Percentiles rank a stretch among this genome's conserved stretches.
Conservation (phyloP, 2,797 vertebrate genomes). For the Girardinus metallicus region DNA sequence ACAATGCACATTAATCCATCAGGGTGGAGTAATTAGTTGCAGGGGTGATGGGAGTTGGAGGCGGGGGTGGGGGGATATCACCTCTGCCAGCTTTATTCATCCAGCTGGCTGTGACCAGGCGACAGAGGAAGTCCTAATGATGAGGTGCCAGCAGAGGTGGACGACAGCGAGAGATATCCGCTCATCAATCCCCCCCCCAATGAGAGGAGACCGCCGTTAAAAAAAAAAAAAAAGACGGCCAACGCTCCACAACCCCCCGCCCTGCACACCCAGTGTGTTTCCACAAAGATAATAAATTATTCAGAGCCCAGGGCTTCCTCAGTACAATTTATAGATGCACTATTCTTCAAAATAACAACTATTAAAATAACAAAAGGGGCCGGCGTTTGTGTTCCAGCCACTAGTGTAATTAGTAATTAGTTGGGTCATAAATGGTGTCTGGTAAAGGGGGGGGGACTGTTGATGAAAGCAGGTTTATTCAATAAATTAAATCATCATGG, state of each 20-base stretch:
- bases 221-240: conserved; percentile 58
- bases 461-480: conserved; percentile 24
- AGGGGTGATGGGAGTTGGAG: conserved; percentile 10
- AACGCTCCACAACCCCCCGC: conserved; percentile 44
- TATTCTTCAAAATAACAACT: conserved; percentile 89
- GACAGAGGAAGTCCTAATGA: conserved; percentile 70
- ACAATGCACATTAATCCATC: conserved; percentile 94
- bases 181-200: conserved; percentile 70
- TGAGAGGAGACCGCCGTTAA: conserved; percentile 28
- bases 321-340: conserved; percentile 85
- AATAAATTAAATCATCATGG: not conserved
- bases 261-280: conserved; percentile 79
- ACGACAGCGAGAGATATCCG: conserved; percentile 59
- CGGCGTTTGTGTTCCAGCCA: conserved; percentile 59
- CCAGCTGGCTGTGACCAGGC: conserved; percentile 50
- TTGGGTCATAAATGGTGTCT: conserved; percentile 76
- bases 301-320: conserved; percentile 82
- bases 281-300: conserved; percentile 95
- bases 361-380: conserved; percentile 88
- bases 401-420: conserved; percentile 84
- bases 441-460: conserved; percentile 51
- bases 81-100: conserved; percentile 88
- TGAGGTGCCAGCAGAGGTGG: conserved; percentile 55
- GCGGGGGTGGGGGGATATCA: conserved; percentile 58
- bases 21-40: conserved; percentile 95